Evolutionary conservation across 2,113 vertebrate genomes (phyloP).

Genomic region (Gnathonemus echidnorhynchus): DNA sequence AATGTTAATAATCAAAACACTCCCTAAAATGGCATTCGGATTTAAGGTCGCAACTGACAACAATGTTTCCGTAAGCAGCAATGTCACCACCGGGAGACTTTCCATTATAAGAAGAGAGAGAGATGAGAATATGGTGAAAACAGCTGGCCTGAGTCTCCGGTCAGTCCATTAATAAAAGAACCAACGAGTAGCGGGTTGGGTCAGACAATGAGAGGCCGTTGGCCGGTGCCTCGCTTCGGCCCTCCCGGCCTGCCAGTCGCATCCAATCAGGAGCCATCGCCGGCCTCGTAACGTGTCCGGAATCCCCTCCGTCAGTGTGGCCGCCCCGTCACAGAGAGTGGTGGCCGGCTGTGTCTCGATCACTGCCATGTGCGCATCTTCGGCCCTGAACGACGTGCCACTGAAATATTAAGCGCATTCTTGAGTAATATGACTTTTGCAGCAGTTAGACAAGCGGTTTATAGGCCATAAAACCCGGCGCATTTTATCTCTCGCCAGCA

Average conservation of each 20-base stretch:
- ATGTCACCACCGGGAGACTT: constrained; percentile 49
- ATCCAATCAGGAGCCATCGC: constrained; percentile 22
- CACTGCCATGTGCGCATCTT: neutral
- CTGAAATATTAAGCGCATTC: neutral
- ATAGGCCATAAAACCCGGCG: neutral
- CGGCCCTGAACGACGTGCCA: neutral
- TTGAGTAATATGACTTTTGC: neutral
- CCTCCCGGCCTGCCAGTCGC: constrained; percentile 14
- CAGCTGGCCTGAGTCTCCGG: neutral
- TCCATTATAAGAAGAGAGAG: constrained; percentile 20
- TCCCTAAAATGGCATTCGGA: constrained; percentile 57
- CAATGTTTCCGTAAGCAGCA: constrained; percentile 51
- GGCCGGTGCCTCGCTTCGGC: neutral
- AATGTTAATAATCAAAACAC: constrained; percentile 53
- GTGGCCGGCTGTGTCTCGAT: constrained; percentile 7
- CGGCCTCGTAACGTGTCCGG: constrained; percentile 27
- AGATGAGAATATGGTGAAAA: neutral
- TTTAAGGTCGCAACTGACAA: constrained; percentile 62
- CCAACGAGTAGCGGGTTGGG: constrained; percentile 12
- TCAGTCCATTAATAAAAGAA: neutral
- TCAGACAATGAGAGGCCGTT: neutral
- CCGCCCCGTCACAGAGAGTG: constrained; percentile 16
- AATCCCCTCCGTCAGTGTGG: constrained; percentile 30
- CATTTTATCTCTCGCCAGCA: neutral
- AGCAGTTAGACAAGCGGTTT: neutral